A percentile compares a stretch with the other conserved stretches of the same genome.
Evolutionary conservation across 53 echinoderm and acorn worm genomes (phyloP).

Genomic region (Stichopus horrens): DNA sequence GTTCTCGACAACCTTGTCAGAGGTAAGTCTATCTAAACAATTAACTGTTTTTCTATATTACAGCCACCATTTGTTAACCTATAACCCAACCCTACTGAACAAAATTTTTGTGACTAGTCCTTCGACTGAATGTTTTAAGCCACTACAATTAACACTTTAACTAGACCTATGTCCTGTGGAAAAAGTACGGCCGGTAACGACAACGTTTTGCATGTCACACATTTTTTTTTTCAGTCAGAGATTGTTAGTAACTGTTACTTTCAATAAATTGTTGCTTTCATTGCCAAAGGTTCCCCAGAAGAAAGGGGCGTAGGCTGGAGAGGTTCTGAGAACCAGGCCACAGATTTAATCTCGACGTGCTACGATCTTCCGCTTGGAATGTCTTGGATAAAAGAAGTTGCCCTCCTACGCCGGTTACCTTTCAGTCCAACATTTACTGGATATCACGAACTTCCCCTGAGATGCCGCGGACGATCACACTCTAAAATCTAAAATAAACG

Average conservation of each 20-base stretch:
- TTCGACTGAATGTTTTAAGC: too few species aligned
- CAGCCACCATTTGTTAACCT: neutral
- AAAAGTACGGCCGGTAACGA: too few species aligned
- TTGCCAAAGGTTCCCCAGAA: constrained; percentile 56
- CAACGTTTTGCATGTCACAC: too few species aligned
- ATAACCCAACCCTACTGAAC: neutral
- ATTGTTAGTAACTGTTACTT: neutral
- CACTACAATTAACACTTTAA: too few species aligned
- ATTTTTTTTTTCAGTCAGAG: neutral
- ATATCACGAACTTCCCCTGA: neutral
- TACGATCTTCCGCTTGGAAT: constrained; percentile 82
- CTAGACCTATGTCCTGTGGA: too few species aligned
- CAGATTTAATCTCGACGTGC: constrained; percentile 28
- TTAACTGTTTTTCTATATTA: neutral
- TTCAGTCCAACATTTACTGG: constrained; percentile 81
- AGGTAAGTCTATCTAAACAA: constrained; percentile 48
- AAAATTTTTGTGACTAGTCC: too few species aligned
- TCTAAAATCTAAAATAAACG: neutral
- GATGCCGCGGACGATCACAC: neutral
- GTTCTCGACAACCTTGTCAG: constrained; percentile 75
- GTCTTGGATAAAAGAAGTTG: constrained; percentile 50
- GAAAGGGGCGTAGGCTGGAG: constrained; percentile 68
- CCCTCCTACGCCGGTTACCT: constrained; percentile 60
- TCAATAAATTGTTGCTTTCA: neutral
- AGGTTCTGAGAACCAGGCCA: constrained; percentile 41